Base-by-base conservation (phyloP, 2,888 invertebrate genomes). In the Tiliacea aurago region DNA sequence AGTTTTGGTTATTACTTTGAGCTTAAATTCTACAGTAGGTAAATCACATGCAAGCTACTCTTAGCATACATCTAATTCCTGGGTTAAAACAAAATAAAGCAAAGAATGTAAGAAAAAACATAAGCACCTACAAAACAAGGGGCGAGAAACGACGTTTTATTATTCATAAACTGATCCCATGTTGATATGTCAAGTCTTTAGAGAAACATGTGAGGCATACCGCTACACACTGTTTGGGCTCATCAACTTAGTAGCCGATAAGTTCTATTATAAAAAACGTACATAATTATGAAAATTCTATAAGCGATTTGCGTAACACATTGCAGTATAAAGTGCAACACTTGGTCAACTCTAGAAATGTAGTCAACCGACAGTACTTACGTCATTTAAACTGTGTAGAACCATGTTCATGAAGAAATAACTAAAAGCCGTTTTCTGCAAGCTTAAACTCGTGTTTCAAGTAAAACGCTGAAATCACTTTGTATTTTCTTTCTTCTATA, bases 141-240 rank as follows among this genome's bases (percentile, higher is more conserved):
- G 45, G 33, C 23, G 5, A n/a, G 49, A 47, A 45, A 37, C 20
- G 0, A 63, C n/a, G 11, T 59, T 45, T 28, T 41, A 51, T 47
- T 66, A 85, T 86, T 88, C 87, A 92, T 92, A 93, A 94, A 94
- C 94, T 94, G 94, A 94, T 94, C 94, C 94, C 90, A 76, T 80
- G 64, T 75, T 43, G 68, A 59, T 69, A 53, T 58, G 15, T 59
- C 18, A 37, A 28, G 37, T 63, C 18, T 45, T 43, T 47, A 43
- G 7, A 56, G 64, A 56, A 47, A n/a, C 11, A 47, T 13, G 28
- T 58, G 63, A 56, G 18, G 37, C 20, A 65, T 15, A 5, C 23
- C 4, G 18, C 47, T 20, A 18, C 20, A 33, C 43, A 61, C 23
- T 37, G 51, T 51, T 47, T 45, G 6, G 28, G 73, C 33, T 71